These are phyloP conservation scores for Triplophysa bombifrons DNA, from an alignment of 2,797 vertebrate species.

Conservation along the genomic window DNA sequence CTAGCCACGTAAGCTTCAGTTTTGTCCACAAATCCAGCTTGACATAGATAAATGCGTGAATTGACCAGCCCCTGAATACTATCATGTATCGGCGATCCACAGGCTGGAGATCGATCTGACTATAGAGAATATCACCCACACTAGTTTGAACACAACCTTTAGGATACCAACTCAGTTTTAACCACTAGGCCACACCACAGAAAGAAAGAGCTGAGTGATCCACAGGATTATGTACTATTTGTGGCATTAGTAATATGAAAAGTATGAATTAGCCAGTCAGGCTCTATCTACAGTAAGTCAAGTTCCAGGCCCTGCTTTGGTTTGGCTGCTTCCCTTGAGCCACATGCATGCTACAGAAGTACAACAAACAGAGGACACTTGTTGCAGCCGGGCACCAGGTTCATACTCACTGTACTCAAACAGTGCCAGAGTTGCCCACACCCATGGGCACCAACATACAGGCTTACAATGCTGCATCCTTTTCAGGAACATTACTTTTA, in stretches of 20 bases:
- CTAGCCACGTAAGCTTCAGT: too few species aligned
- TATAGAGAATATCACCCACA: too few species aligned
- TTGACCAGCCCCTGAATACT: too few species aligned
- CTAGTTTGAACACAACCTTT: constrained; percentile 2
- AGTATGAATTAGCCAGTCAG: constrained; percentile 55
- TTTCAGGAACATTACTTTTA: too few species aligned
- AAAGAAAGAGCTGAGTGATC: constrained; percentile 20
- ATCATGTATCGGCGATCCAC: too few species aligned
- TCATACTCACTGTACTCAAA: constrained; percentile 67
- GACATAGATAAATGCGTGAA: too few species aligned
- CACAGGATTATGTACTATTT: constrained; percentile 18
- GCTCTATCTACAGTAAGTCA: constrained; percentile 39
- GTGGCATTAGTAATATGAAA: constrained; percentile 18
- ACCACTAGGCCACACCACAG: constrained; percentile 5
- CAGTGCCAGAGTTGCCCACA: constrained; percentile 61
- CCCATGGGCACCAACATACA: constrained; percentile 55
- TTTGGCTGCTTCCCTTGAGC: constrained; percentile 68
- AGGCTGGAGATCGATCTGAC: too few species aligned
- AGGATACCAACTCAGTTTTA: background rate
- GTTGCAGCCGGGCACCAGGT: constrained; percentile 70
- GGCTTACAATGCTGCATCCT: constrained; percentile 59
- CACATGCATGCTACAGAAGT: constrained; percentile 66
- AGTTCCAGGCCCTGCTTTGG: constrained; percentile 68
- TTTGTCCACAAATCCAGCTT: too few species aligned
- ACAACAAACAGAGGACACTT: constrained; percentile 75